Percentiles rank a stretch among this genome's conserved stretches.
Evolutionary conservation across 2,888 invertebrate genomes (phyloP).

Genomic region (Amorpha juglandis): DNA sequence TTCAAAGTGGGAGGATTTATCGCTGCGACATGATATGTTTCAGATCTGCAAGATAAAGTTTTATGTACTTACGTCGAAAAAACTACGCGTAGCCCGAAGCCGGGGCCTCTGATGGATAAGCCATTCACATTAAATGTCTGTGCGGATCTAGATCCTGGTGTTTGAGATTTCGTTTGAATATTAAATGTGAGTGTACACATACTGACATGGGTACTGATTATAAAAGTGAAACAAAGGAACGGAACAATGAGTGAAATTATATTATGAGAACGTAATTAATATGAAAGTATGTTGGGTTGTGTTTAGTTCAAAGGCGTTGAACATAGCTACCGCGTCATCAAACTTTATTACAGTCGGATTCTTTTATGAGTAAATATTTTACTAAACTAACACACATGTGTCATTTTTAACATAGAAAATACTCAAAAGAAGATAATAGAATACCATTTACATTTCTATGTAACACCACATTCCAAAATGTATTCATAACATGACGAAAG

Average conservation of each 20-base stretch:
- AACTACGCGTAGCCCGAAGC: slow-evolving; percentile 5
- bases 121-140: slow-evolving; percentile 10
- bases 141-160: not conserved
- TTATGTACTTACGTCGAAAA: slow-evolving; percentile 9
- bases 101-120: slow-evolving; percentile 9
- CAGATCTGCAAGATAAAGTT: slow-evolving; percentile 37
- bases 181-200: not conserved
- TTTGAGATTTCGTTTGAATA: slow-evolving; percentile 8
- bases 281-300: slow-evolving; percentile 9
- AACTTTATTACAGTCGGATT: no score
- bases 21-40: slow-evolving; percentile 49
- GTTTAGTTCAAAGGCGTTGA: not conserved
- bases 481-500: slow-evolving; percentile 5
- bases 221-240: slow-evolving; percentile 16
- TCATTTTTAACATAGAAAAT: not conserved
- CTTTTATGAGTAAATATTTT: not conserved
- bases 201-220: not conserved
- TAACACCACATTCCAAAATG: not conserved
- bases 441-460: not conserved
- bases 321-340: no score
- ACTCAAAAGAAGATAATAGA: not conserved
- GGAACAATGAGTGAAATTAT: slow-evolving; percentile 17
- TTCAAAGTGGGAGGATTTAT: slow-evolving; percentile 51
- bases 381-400: slow-evolving; percentile 7
- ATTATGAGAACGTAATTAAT: slow-evolving; percentile 18